Conservation (phyloP, 2,113 vertebrate genomes). For the Ondatra zibethicus region DNA sequence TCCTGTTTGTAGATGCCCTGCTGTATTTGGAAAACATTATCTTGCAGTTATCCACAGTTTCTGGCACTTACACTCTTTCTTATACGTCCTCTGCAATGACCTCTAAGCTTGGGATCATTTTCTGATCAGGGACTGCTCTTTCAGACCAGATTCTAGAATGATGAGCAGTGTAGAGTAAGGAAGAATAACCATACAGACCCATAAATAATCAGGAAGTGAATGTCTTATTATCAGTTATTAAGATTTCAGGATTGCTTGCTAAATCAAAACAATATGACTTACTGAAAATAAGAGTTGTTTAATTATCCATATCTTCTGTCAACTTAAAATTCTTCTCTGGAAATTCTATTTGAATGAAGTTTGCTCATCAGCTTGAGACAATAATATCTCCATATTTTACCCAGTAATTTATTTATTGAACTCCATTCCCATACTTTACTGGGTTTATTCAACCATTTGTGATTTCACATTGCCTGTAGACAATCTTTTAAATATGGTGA, state of each 20-base stretch:
- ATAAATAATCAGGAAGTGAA: not conserved
- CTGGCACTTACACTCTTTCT: not conserved
- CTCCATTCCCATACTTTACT: not conserved
- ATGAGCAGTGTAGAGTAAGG: not conserved
- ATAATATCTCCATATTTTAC: not conserved
- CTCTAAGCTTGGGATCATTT: not conserved
- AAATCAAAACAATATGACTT: not conserved
- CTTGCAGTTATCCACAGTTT: too few species aligned
- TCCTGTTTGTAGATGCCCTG: not conserved
- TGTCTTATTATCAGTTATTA: not conserved
- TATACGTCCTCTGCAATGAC: not conserved
- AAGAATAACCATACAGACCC: not conserved
- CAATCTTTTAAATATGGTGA: not conserved
- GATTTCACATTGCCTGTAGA: not conserved
- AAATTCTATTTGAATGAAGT: conserved; percentile 20
- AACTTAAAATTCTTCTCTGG: not conserved
- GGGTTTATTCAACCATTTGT: not conserved
- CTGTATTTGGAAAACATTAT: not conserved
- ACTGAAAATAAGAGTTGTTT: not conserved
- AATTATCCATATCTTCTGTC: not conserved
- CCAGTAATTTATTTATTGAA: not conserved
- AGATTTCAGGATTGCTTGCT: not conserved
- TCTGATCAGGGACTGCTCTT: not conserved
- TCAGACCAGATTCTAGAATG: not conserved
- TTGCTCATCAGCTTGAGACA: not conserved